phyloP scores from a whole-genome alignment of 2,888 invertebrate species.

The Archaeoteleia sp. region DNA sequence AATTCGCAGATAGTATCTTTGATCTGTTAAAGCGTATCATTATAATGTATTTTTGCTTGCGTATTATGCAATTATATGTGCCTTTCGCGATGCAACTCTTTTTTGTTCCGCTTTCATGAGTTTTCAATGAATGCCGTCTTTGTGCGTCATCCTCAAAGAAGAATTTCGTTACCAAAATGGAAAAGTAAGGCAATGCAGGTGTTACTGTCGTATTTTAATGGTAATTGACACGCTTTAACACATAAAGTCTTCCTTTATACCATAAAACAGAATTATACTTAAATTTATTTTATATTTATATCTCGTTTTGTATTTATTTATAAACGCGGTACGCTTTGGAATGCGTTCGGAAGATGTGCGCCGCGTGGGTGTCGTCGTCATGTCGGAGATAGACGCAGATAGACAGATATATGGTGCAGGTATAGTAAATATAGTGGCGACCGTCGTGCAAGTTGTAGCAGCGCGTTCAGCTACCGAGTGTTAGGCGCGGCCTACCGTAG shows the following conservation, averaged over 20 bases:
- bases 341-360: constrained; percentile 38
- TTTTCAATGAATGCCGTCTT: constrained; percentile 40
- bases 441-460: constrained; percentile 18
- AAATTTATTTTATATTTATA: constrained; percentile 12
- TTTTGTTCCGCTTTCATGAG: constrained; percentile 43
- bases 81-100: constrained; percentile 45
- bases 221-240: not conserved
- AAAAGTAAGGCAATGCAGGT: constrained; percentile 36
- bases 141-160: constrained; percentile 42
- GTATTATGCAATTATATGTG: constrained; percentile 49
- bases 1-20: too few species aligned
- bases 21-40: too few species aligned
- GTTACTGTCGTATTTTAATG: constrained; percentile 20
- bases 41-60: constrained; percentile 44
- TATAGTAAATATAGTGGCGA: constrained; percentile 40
- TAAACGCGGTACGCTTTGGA: constrained; percentile 2
- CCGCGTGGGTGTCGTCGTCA: constrained; percentile 46
- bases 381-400: constrained; percentile 37
- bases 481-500: constrained; percentile 71
- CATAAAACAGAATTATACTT: constrained; percentile 3
- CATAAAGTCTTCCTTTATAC: not conserved
- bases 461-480: constrained; percentile 37
- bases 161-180: constrained; percentile 31
- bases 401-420: constrained; percentile 26
- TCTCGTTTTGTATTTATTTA: too few species aligned